phyloP scores from a whole-genome alignment of 2,797 vertebrate species.

The Notoglanidium macrostoma region DNA sequence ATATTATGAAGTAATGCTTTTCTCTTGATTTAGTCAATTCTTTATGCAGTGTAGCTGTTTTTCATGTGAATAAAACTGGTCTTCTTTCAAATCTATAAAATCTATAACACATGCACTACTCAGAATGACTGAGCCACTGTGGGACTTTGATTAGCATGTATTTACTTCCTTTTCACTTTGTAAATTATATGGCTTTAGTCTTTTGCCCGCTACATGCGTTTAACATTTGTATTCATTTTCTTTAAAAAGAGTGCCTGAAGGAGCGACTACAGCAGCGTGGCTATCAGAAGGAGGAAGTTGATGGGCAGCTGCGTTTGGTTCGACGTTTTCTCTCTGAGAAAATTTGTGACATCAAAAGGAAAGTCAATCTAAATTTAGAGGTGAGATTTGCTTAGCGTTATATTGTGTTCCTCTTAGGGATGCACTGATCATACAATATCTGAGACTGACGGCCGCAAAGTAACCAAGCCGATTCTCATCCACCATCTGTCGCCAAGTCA shows the following conservation, averaged over 20 bases:
- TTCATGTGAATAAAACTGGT: neutral
- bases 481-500: neutral
- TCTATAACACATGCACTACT: neutral
- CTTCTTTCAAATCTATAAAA: neutral
- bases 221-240: neutral
- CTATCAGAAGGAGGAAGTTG: slow-evolving; percentile 47
- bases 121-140: neutral
- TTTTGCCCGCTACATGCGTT: neutral
- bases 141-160: neutral
- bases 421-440: neutral
- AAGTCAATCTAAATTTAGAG: slow-evolving; percentile 29
- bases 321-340: slow-evolving; percentile 46
- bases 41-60: neutral
- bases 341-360: slow-evolving; percentile 48
- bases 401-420: neutral
- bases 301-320: slow-evolving; percentile 44
- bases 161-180: neutral
- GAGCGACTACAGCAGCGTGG: slow-evolving; percentile 45
- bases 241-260: slow-evolving; percentile 40
- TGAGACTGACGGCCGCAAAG: neutral
- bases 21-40: neutral
- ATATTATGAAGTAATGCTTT: neutral
- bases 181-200: neutral
- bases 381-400: slow-evolving; percentile 13
- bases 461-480: neutral